Evolutionary conservation across 2,888 invertebrate genomes (phyloP), one percentile per base, ranked within the genome.

Genomic region (Plagodis pulveraria): DNA sequence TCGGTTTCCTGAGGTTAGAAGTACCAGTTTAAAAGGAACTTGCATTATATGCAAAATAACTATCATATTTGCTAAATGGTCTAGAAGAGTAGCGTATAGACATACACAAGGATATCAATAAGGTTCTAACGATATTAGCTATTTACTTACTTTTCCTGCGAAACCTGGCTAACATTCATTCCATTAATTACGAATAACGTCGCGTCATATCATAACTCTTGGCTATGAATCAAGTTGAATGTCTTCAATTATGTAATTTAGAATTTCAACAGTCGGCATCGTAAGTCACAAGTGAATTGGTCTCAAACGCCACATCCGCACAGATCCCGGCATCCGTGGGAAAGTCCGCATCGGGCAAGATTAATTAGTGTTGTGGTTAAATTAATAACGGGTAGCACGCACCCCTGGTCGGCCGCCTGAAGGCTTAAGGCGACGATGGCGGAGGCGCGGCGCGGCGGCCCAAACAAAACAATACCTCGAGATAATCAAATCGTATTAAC

Each of bases 301-400:
- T 68, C 55, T 67, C 66, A 69, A 72, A 70, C 68, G 69, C 63
- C 63, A 67, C 69, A 66, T 71, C 70, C 71, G 68, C 68, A 71
- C 68, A 70, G 73, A 67, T 65, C 74, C 67, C 72, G 65, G 65
- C 72, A 71, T 70, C 70, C 84, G 84, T 86, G 85, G 77, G 88
- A 86, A 84, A 85, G 74, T 80, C 78, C 86, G 69, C 86, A 85
- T 73, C 84, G 81, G 87, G 81, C 80, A 82, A 87, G 88, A 91
- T 90, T 91, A 90, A 91, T 91, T 90, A 90, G 86, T 86, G 78
- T 80, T 77, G 81, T 72, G 86, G 87, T 85, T 84, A 86, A 87
- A 90, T 90, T 90, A 90, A 91, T 90, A 91, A 85, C 86, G 76
- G 77, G 76, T 74, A 75, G 81, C 81, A 82, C 84, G 83, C 83